These are phyloP conservation scores for Acromyrmex charruanus DNA, from an alignment of 1,140 invertebrate species.

Conservation along the genomic window DNA sequence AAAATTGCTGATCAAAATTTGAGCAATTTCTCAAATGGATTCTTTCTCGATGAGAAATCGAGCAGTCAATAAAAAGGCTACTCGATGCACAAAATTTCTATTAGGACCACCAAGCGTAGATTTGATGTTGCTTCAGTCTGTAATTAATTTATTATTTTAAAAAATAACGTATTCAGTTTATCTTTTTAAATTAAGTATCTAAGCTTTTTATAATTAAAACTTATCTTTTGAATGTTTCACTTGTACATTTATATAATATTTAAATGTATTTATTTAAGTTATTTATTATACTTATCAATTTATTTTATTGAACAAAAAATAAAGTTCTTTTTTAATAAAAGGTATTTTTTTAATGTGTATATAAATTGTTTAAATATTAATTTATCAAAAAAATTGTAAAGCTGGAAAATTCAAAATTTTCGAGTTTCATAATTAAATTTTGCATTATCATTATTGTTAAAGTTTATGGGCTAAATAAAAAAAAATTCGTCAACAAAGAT, in stretches of 20 bases:
- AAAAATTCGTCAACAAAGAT: background rate
- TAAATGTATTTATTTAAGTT: background rate
- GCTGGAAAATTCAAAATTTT: background rate
- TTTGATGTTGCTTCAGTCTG: background rate
- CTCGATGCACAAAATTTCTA: background rate
- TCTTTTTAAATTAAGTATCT: background rate
- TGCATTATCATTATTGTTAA: background rate
- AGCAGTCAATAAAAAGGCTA: constrained; percentile 78
- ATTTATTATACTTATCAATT: background rate
- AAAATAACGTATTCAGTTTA: background rate
- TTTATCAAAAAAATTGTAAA: too few species aligned
- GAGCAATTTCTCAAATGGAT: constrained; percentile 85
- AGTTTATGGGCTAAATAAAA: background rate
- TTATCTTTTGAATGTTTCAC: background rate
- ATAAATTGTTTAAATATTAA: background rate
- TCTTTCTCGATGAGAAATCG: constrained; percentile 79
- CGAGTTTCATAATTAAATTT: background rate
- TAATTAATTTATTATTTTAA: constrained; percentile 14
- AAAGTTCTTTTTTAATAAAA: background rate
- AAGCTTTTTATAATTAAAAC: background rate
- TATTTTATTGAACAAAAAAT: background rate
- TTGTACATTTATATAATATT: background rate
- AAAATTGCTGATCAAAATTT: constrained; percentile 85
- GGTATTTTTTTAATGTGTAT: background rate
- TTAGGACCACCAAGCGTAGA: background rate